Percentiles rank a stretch among this genome's conserved stretches.
phyloP scores from a whole-genome alignment of 2,113 vertebrate species.

The Atractosteus spatula region DNA sequence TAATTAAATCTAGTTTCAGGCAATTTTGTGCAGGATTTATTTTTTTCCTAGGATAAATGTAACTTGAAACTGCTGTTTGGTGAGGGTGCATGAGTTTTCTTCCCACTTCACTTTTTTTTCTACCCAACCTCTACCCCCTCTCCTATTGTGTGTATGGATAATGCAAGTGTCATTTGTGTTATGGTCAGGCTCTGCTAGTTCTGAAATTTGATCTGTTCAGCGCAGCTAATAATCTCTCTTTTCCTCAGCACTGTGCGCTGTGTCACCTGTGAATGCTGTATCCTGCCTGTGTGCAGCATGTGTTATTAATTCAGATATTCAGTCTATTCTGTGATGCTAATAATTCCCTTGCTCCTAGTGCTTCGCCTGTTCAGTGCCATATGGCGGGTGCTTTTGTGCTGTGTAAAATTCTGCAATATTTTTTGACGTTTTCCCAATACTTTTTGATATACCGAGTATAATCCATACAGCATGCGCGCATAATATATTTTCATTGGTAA shows the following conservation, averaged over 20 bases:
- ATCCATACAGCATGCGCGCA: background rate
- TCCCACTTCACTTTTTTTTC: too few relatives aligned
- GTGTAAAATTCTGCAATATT: conserved; percentile 6
- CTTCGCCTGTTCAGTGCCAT: conserved; percentile 18
- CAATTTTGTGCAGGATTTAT: too few relatives aligned
- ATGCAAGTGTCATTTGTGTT: conserved; percentile 29
- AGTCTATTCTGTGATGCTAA: conserved; percentile 19
- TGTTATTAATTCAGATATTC: conserved; percentile 27
- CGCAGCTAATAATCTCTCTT: conserved; percentile 23
- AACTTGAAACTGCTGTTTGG: too few relatives aligned
- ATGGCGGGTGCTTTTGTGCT: conserved; percentile 21
- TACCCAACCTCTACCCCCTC: background rate
- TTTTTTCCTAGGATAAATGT: too few relatives aligned
- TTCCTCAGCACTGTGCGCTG: conserved; percentile 3
- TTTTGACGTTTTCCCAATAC: conserved; percentile 10
- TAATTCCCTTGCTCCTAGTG: conserved; percentile 19
- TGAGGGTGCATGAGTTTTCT: too few relatives aligned
- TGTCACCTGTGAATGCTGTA: conserved; percentile 22
- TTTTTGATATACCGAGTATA: background rate
- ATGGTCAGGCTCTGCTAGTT: conserved; percentile 22
- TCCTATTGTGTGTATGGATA: conserved; percentile 10
- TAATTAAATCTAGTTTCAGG: too few relatives aligned
- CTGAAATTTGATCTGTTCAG: conserved; percentile 26
- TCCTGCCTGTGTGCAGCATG: conserved; percentile 19
- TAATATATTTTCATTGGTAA: background rate